phyloP scores from a whole-genome alignment of 1,140 invertebrate species.

The Drosophila repleta region DNA sequence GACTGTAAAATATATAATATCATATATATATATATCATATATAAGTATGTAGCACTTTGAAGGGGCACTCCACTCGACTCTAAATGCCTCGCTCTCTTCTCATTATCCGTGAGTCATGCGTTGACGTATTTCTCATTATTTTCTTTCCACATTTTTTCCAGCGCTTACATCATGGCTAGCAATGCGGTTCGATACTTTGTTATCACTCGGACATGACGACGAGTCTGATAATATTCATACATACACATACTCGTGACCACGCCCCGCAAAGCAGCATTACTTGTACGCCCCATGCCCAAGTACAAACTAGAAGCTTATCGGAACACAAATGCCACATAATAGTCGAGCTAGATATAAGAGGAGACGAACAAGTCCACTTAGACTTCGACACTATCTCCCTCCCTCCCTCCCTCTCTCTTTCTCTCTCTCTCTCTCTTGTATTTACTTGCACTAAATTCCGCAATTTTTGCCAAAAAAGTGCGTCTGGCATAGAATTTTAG shows the following conservation, averaged over 20 bases:
- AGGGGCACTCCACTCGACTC: conserved; percentile 13
- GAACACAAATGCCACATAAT: conserved; percentile 19
- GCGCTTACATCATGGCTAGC: conserved; percentile 63
- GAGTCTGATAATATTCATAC: conserved; percentile 38
- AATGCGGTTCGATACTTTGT: conserved; percentile 30
- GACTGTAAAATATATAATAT: conserved; percentile 53
- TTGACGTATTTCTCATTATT: conserved; percentile 36
- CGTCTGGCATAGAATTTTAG: conserved; percentile 38
- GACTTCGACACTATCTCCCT: too few relatives aligned
- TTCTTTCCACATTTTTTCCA: conserved; percentile 30
- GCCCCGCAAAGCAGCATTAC: conserved; percentile 9
- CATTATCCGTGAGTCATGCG: conserved; percentile 42
- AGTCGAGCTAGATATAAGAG: conserved; percentile 46
- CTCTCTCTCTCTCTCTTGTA: not conserved
- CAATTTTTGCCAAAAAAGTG: conserved; percentile 57
- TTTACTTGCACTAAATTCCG: conserved; percentile 21
- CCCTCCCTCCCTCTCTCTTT: too few relatives aligned
- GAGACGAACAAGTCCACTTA: not conserved
- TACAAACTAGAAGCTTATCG: conserved; percentile 51
- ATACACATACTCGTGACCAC: conserved; percentile 17
- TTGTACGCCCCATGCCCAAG: conserved; percentile 32
- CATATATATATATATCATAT: not conserved
- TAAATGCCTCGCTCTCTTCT: conserved; percentile 15
- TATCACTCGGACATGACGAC: conserved; percentile 64
- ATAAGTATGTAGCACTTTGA: conserved; percentile 38